A percentile compares a stretch with the other conserved stretches of the same genome.
These are phyloP conservation scores for Yasuhikotakia modesta DNA, from an alignment of 2,797 vertebrate genomes.

Conservation along the genomic window DNA sequence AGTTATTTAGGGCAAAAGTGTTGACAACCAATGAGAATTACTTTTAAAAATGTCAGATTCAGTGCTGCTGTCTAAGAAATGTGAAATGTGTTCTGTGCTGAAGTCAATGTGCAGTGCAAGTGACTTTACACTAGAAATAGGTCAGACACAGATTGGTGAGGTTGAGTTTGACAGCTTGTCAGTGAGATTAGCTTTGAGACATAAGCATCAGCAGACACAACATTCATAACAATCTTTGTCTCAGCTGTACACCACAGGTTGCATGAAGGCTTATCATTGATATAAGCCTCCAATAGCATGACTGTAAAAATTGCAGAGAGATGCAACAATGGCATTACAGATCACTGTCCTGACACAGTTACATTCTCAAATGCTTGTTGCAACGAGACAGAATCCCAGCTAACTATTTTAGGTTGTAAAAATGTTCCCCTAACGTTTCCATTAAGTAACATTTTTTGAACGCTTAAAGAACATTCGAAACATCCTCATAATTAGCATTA, in stretches of 20 bases:
- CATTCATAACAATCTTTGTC: constrained; percentile 66
- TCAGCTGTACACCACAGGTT: constrained; percentile 58
- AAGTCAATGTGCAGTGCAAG: constrained; percentile 20
- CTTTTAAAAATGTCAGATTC: not conserved
- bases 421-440: no score
- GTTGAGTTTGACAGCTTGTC: constrained; percentile 73
- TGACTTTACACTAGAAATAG: constrained; percentile 66
- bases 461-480: no score
- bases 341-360: not conserved
- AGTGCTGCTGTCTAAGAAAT: constrained; percentile 9
- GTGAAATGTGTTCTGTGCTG: not conserved
- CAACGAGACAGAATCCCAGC: not conserved
- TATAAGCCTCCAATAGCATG: constrained; percentile 21
- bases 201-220: constrained; percentile 71
- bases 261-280: constrained; percentile 33
- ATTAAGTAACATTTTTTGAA: no score
- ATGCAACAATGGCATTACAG: not conserved
- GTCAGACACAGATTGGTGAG: constrained; percentile 72
- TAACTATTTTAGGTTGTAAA: no score
- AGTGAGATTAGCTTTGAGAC: constrained; percentile 74
- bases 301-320: constrained; percentile 33
- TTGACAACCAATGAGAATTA: not conserved
- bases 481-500: no score
- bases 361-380: not conserved
- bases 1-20: not conserved